Percentiles rank a stretch among this genome's conserved stretches.
Evolutionary conservation across 2,797 vertebrate genomes (phyloP).

Genomic region (Linurgus olivaceus): DNA sequence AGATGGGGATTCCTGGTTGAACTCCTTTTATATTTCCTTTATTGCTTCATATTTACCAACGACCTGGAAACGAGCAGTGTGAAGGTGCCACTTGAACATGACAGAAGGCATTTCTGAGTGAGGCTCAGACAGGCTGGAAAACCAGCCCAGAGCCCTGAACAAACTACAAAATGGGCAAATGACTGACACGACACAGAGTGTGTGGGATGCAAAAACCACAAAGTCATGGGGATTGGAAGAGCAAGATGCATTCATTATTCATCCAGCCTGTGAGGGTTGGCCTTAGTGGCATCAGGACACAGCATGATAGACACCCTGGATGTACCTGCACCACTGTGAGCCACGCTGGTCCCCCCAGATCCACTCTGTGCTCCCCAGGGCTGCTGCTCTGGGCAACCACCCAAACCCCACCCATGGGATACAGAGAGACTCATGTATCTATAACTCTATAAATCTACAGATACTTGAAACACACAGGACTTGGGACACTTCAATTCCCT

Average conservation of each 20-base stretch:
- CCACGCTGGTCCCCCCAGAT: fast-evolving
- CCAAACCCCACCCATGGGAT: fast-evolving
- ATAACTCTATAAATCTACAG: too few species aligned
- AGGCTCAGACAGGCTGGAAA: background rate
- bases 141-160: background rate
- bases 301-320: background rate
- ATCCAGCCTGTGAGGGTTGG: fast-evolving
- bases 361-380: background rate
- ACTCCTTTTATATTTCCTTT: background rate
- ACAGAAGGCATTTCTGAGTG: background rate
- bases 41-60: background rate
- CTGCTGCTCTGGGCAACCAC: background rate
- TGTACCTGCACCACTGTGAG: fast-evolving
- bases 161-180: background rate
- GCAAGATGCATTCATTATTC: background rate
- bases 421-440: background rate
- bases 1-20: background rate
- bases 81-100: background rate
- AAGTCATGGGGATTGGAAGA: background rate
- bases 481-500: background rate
- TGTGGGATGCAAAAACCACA: fast-evolving
- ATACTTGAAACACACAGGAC: background rate
- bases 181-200: background rate
- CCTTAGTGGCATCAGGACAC: fast-evolving
- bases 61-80: background rate